phyloP scores from a whole-genome alignment of 2,888 invertebrate genomes.

The Coenonympha arcania region DNA sequence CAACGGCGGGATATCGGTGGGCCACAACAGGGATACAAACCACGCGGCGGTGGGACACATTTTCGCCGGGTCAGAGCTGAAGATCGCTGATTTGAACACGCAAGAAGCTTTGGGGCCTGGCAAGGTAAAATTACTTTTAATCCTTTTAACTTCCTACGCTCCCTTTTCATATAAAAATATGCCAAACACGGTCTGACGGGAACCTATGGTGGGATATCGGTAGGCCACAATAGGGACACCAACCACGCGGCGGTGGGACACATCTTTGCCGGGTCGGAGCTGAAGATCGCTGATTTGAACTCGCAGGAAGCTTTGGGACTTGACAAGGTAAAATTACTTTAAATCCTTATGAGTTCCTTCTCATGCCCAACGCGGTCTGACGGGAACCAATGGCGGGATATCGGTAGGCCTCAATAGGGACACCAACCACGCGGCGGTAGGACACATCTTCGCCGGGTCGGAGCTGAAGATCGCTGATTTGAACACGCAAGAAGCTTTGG shows the following conservation, averaged over 20 bases:
- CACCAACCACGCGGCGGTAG: constrained; percentile 45
- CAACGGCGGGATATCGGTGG: constrained; percentile 46
- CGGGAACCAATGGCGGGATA: constrained; percentile 54
- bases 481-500: constrained; percentile 46
- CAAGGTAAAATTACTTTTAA: constrained; percentile 40
- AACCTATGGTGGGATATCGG: constrained; percentile 47
- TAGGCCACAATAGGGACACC: constrained; percentile 39
- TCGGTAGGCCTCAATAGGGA: constrained; percentile 43
- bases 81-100: constrained; percentile 50
- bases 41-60: constrained; percentile 46
- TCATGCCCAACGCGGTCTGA: constrained; percentile 61
- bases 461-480: constrained; percentile 53
- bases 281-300: constrained; percentile 50
- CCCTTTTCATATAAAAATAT: too few species aligned
- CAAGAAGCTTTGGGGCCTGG: constrained; percentile 49
- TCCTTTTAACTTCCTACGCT: too few species aligned
- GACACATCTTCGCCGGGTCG: constrained; percentile 39
- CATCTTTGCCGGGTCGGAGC: constrained; percentile 38
- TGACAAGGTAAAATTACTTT: constrained; percentile 42
- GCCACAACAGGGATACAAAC: constrained; percentile 40
- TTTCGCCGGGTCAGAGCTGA: constrained; percentile 42
- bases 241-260: constrained; percentile 51
- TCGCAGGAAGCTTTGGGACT: constrained; percentile 49
- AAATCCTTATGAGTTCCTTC: too few species aligned
- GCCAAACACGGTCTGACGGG: constrained; percentile 63